A percentile compares a stretch with the other conserved stretches of the same genome.
phyloP scores from a whole-genome alignment of 2,113 vertebrate species.

The Microcebus lehilahytsara region DNA sequence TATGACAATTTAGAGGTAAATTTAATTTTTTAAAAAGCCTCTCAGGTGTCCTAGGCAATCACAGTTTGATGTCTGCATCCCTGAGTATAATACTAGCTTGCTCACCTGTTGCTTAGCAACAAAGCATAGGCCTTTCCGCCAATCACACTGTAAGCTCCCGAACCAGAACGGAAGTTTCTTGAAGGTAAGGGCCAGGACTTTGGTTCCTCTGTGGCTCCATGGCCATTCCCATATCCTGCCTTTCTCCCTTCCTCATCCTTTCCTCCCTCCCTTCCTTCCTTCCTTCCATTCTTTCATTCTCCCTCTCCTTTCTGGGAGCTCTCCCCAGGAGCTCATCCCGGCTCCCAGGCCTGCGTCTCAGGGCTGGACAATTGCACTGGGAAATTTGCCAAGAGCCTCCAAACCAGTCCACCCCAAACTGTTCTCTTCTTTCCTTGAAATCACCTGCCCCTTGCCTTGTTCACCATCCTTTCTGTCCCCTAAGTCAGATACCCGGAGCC shows the following conservation, averaged over 20 bases:
- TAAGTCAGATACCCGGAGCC: neutral
- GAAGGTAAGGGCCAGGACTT: neutral
- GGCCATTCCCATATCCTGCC: neutral
- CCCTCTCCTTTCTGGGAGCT: neutral
- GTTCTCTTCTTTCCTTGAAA: neutral
- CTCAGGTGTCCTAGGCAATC: neutral
- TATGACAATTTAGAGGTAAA: neutral
- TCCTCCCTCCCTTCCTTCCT: no score
- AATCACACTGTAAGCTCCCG: neutral
- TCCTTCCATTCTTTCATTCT: neutral
- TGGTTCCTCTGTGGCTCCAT: neutral
- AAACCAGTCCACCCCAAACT: neutral
- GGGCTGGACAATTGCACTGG: neutral
- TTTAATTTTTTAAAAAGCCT: neutral
- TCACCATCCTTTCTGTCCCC: neutral
- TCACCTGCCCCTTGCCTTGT: neutral
- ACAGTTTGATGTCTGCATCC: neutral
- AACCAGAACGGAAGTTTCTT: neutral
- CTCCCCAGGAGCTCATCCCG: neutral
- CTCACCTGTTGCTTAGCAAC: slow-evolving; percentile 51
- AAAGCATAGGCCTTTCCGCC: neutral
- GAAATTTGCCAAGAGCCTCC: neutral
- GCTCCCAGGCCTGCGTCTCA: no score
- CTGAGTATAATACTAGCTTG: neutral
- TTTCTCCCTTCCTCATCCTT: neutral